A percentile compares a stretch with the other conserved stretches of the same genome.
Conservation (phyloP, 2,113 vertebrate genomes). For the Gadus chalcogrammus region DNA sequence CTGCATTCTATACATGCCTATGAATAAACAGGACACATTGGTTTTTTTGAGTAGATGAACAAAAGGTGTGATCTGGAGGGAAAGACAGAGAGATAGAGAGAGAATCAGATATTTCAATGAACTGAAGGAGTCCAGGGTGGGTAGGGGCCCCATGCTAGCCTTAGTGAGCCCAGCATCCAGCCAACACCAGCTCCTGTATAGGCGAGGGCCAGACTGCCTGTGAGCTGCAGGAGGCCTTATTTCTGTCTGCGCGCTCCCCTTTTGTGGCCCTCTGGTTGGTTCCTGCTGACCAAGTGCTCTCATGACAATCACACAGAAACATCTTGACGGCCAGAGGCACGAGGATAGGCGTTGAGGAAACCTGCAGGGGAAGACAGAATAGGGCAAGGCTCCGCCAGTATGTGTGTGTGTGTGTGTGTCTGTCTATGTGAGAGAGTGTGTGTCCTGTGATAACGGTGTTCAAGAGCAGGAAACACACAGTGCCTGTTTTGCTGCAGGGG, state of each 20-base stretch:
- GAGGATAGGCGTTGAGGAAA: constrained; percentile 75
- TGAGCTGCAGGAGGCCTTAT: background rate
- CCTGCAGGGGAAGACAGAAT: constrained; percentile 73
- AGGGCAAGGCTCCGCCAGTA: constrained; percentile 56
- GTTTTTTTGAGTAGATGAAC: background rate
- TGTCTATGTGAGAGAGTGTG: constrained; percentile 45
- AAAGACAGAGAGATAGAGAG: constrained; percentile 13
- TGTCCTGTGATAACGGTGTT: constrained; percentile 74
- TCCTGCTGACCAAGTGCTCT: constrained; percentile 60
- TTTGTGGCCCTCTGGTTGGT: constrained; percentile 45
- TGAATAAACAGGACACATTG: background rate
- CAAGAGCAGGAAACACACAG: constrained; percentile 82
- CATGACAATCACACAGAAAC: constrained; percentile 75
- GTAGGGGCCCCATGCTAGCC: too few species aligned
- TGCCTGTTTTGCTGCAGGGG: constrained; percentile 80
- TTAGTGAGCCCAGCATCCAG: too few species aligned
- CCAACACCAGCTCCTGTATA: too few species aligned
- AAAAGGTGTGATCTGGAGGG: background rate
- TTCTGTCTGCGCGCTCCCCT: background rate
- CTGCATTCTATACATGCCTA: background rate
- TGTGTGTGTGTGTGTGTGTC: constrained; percentile 48
- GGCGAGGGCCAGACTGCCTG: too few species aligned
- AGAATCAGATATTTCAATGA: background rate
- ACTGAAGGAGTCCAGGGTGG: too few species aligned
- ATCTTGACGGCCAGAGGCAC: constrained; percentile 78